Base-by-base conservation (phyloP, 2,113 vertebrate genomes). In the Tragelaphus imberbis region DNA sequence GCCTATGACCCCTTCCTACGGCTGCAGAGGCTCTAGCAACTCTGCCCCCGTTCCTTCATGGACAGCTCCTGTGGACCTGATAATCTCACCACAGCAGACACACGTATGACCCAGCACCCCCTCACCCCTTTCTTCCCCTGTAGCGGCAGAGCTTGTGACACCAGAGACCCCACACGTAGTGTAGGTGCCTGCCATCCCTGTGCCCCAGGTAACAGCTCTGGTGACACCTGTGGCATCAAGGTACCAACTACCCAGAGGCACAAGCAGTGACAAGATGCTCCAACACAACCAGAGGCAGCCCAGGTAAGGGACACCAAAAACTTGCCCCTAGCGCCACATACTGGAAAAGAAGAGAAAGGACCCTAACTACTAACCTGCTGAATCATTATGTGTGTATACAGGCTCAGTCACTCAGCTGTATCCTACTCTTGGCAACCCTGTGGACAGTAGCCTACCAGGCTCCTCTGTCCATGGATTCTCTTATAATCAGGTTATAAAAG, bases 1-100 rank as follows among this genome's bases (percentile, higher is more conserved):
- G 0, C 17, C 10, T 53, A 12, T 23, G 30, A 53, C 3, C 10
- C 17, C 80, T 21, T 51, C 9, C 0, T 53, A 30, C 0, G 1
- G 79, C 79, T 53, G 28, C 47, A 81, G 10, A 53, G 17, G 49
- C 47, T 6, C 10, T 33, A 51, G 49, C 79, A 53, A 12, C 79
- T n/a, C 79, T 53, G 30, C 10, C 9, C 47, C 47, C 79, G 0
- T 12, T 7, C 9, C 30, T 19, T 17, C 11, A 55, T 2, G 21
- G 30, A 51, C 10, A 2, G 80, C 80, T 53, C 49, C 80, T 23
- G 5, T 21, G 49, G 11, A 13, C 30, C 30, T 2, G 19, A 53
- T 11, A n/a, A 55, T 30, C 6, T 33, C 6, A 19, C 5, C 30
- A 13, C 49, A 53, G 49, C 0, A 12, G 80, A n/a, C 49, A 82